Base-by-base conservation (phyloP, 2,888 invertebrate species). In the Clunio marinus region DNA sequence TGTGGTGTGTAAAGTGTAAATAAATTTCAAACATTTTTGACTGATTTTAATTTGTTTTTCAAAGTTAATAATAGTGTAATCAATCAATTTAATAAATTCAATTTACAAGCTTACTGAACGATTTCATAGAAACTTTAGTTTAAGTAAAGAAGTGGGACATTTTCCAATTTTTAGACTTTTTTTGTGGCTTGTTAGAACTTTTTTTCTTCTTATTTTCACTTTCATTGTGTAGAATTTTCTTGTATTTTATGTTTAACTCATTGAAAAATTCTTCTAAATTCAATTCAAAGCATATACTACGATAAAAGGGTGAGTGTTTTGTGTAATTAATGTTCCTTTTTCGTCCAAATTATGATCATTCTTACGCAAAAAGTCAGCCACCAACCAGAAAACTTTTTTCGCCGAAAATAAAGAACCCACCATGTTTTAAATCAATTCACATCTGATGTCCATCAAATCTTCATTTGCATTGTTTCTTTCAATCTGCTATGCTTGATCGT, bases 161-260 rank as follows among this genome's bases (percentile, higher is more conserved):
- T 51, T n/a, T 17, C 27, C 28, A 28, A 59, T 28, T 32, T 32
- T 32, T 20, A 35, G 27, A 59, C 27, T 28, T 17, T 27, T 35
- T 59, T 32, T 41, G 41, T 59, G 59, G 59, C 59, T 59, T 59
- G 62, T 25, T 45, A 63, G 63, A 63, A 63, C 45, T 27, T 63
- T 63, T 37, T 62, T 45, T 22, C 25, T 45, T 46, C 27, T 37
- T 27, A 15, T 27, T 5, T 20, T n/a, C 15, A 24, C 32, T 62
- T 45, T 13, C 46, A 22, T 63, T 35, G 37, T 35, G 37, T 15
- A 60, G 28, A 60, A 15, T 24, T 41, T 15, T 25, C 45, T 46
- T 63, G 41, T 41, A 25, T 46, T 63, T 63, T 63, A 46, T 45
- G 27, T 45, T 46, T 63, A 27, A 63, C 46, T 45, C 28, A 8